phyloP scores from a whole-genome alignment of 2,113 vertebrate genomes.

The Chaenocephalus aceratus region DNA sequence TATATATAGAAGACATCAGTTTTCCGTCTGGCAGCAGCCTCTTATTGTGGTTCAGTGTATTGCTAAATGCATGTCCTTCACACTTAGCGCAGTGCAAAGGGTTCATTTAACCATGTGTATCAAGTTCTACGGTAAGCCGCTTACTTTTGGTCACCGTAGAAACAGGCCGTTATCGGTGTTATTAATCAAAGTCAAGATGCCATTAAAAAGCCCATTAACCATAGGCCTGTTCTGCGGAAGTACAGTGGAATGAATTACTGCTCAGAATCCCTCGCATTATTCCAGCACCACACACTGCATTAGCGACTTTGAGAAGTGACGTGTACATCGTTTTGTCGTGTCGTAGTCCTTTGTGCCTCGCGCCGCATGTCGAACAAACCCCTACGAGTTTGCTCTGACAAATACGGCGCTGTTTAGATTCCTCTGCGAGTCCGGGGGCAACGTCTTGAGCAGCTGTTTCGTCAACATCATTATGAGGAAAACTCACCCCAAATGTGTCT shows the following conservation, averaged over 20 bases:
- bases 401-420: constrained; percentile 15
- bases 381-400: constrained; percentile 28
- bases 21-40: too few species aligned
- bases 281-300: constrained; percentile 24
- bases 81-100: too few species aligned
- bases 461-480: constrained; percentile 52
- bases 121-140: too few species aligned
- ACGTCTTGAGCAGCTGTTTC: constrained; percentile 46
- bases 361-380: constrained; percentile 24
- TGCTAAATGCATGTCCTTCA: too few species aligned
- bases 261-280: background rate
- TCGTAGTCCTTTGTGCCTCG: constrained; percentile 23
- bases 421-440: constrained; percentile 25
- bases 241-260: constrained; percentile 4
- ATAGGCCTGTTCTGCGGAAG: constrained; percentile 18
- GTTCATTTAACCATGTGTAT: too few species aligned
- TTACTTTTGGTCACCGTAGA: too few species aligned
- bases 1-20: too few species aligned
- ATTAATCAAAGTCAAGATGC: constrained; percentile 41
- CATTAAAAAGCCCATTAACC: constrained; percentile 34
- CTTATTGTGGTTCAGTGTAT: too few species aligned
- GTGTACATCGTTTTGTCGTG: constrained; percentile 17
- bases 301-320: background rate
- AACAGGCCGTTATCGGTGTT: constrained; percentile 21
- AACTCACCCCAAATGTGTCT: constrained; percentile 96